Conservation (phyloP, 2,113 vertebrate species). For the Saguinus imperator region DNA sequence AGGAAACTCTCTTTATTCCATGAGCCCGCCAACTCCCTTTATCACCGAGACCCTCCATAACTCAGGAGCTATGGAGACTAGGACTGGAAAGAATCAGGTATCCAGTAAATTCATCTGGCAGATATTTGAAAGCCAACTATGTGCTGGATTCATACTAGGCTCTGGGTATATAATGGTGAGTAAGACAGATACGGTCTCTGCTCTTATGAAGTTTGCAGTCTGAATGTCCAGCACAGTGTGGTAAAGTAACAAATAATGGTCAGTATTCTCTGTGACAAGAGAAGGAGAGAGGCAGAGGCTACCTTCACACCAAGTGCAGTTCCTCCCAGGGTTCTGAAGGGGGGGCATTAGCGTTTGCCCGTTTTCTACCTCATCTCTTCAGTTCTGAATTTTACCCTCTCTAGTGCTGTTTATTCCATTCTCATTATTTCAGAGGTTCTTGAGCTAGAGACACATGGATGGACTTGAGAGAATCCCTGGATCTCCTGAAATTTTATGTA, state of each 20-base stretch:
- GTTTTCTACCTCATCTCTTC: neutral
- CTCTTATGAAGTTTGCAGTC: neutral
- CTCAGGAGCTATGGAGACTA: neutral
- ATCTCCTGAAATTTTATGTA: neutral
- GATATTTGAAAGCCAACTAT: neutral
- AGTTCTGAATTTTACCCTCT: neutral
- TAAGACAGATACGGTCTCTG: neutral
- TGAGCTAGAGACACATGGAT: neutral
- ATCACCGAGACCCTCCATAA: neutral
- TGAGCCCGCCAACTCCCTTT: neutral
- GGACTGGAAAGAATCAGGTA: neutral
- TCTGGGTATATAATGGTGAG: neutral
- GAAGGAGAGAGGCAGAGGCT: neutral
- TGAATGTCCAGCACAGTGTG: neutral
- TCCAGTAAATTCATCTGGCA: neutral
- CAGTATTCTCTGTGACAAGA: neutral
- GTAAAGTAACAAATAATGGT: neutral
- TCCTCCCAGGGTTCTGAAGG: neutral
- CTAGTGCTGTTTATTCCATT: neutral
- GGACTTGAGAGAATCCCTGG: neutral
- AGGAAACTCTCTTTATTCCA: neutral
- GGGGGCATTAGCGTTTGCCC: neutral
- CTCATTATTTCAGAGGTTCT: neutral
- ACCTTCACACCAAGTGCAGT: neutral
- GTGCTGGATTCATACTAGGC: neutral